phyloP scores from a whole-genome alignment of 2,797 vertebrate genomes.

The Pyrocephalus nanus region DNA sequence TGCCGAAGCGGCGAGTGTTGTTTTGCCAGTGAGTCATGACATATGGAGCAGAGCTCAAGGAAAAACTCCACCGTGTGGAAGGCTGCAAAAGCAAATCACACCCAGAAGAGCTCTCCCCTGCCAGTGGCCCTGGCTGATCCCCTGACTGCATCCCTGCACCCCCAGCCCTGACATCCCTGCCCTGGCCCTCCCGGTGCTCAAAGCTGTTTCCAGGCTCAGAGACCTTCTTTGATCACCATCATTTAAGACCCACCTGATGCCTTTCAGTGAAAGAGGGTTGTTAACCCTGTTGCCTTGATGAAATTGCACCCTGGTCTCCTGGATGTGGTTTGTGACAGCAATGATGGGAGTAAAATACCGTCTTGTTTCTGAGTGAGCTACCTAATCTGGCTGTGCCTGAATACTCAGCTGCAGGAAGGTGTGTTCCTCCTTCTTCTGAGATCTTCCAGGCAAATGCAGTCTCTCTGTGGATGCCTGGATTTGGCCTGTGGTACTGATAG shows the following conservation, averaged over 20 bases:
- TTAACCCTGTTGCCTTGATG: background rate
- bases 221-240: background rate
- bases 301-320: background rate
- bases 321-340: accelerated
- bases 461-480: background rate
- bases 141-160: background rate
- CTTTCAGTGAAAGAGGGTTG: background rate
- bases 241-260: background rate
- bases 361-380: background rate
- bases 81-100: constrained; percentile 31
- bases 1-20: constrained; percentile 8
- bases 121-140: background rate
- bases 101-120: background rate
- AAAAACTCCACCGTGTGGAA: constrained; percentile 18
- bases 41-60: constrained; percentile 44
- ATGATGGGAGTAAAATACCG: background rate
- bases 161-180: background rate
- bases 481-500: background rate
- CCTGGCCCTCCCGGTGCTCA: background rate
- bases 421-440: accelerated
- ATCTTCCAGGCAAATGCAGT: background rate
- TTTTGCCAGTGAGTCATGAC: constrained; percentile 67
- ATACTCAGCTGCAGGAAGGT: background rate
- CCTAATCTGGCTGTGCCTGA: background rate
- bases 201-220: accelerated